These are phyloP conservation scores for Prosopocoilus inquinatus DNA, from an alignment of 2,888 invertebrate species.

Conservation along the genomic window DNA sequence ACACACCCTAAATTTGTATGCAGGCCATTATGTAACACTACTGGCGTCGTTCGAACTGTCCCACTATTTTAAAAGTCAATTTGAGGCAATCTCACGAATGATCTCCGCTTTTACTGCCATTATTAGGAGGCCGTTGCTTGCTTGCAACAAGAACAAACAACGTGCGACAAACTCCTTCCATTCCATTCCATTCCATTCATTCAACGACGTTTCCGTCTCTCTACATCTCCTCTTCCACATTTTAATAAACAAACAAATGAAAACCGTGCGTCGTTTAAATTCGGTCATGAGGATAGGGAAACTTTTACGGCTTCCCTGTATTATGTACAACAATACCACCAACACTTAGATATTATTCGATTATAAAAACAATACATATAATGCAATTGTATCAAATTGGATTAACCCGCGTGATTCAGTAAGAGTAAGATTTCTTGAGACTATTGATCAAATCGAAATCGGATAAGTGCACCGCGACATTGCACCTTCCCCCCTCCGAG, in stretches of 20 bases:
- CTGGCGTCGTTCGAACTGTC: slow-evolving; percentile 29
- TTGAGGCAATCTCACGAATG: slow-evolving; percentile 22
- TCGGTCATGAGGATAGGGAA: not conserved
- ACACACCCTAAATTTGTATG: slow-evolving; percentile 31
- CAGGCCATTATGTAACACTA: slow-evolving; percentile 30
- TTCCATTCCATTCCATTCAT: not conserved
- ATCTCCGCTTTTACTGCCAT: slow-evolving; percentile 14
- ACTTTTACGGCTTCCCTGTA: slow-evolving; percentile 5
- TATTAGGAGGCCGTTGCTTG: not conserved
- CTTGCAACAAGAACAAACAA: not conserved
- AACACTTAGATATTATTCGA: slow-evolving; percentile 1
- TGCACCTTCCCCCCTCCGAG: not conserved
- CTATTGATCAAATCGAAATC: slow-evolving; percentile 18
- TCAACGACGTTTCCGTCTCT: not conserved
- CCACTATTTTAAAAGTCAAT: slow-evolving; percentile 26
- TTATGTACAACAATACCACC: not conserved
- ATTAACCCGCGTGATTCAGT: slow-evolving; percentile 17
- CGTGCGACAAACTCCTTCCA: not conserved
- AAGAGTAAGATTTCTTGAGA: slow-evolving; percentile 21
- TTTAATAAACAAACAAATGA: not conserved
- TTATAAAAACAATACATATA: slow-evolving; percentile 13
- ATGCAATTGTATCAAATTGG: slow-evolving; percentile 21
- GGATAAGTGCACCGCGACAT: slow-evolving; percentile 7
- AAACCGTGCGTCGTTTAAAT: no score
- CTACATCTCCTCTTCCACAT: not conserved